These are phyloP conservation scores for Diadophis punctatus DNA, from an alignment of 2,113 vertebrate species.

Conservation along the genomic window DNA sequence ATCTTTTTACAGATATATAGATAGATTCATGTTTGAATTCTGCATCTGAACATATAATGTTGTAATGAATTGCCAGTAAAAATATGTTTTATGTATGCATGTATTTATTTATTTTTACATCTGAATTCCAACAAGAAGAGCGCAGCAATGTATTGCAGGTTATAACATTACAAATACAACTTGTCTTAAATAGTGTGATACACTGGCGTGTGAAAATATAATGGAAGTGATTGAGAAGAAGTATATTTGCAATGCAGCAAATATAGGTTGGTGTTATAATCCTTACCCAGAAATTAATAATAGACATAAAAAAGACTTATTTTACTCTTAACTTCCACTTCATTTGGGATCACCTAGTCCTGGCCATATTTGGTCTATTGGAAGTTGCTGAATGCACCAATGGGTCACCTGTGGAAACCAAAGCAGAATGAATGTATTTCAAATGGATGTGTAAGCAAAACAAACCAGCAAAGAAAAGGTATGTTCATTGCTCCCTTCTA, in stretches of 20 bases:
- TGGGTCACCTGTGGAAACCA: constrained; percentile 65
- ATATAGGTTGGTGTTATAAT: background rate
- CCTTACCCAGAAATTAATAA: constrained; percentile 25
- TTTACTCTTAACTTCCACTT: constrained; percentile 44
- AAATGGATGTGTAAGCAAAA: constrained; percentile 74
- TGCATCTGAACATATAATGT: background rate
- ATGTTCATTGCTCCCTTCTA: constrained; percentile 68
- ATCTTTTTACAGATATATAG: background rate
- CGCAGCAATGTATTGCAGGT: background rate
- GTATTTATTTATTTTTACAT: background rate
- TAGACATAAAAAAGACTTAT: constrained; percentile 10
- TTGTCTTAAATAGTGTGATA: background rate
- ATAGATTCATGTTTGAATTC: background rate
- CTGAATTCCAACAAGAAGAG: background rate
- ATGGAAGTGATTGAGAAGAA: constrained; percentile 20
- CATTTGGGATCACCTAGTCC: constrained; percentile 54
- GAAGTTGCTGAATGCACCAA: constrained; percentile 70
- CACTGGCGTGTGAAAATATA: background rate
- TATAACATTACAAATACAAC: background rate
- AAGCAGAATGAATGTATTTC: constrained; percentile 65
- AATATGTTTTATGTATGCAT: background rate
- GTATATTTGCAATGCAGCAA: background rate
- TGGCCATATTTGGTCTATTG: constrained; percentile 76
- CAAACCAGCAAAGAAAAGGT: constrained; percentile 65
- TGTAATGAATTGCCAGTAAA: background rate